Evolutionary conservation across 2,797 vertebrate genomes (phyloP).

Genomic region (Melanogrammus aeglefinus): DNA sequence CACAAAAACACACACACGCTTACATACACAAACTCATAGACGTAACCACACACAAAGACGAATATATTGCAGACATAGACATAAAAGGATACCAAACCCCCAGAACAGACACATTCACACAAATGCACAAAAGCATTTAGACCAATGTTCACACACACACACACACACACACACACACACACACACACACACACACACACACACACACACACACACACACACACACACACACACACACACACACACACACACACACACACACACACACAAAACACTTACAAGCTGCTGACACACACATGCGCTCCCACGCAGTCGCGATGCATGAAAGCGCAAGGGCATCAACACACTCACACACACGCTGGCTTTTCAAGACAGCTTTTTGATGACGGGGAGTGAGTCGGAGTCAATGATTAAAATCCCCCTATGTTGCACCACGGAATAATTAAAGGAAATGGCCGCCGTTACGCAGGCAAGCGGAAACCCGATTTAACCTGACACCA

Average conservation of each 20-base stretch:
- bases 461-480: neutral
- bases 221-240: neutral
- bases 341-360: conserved; percentile 1
- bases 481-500: neutral
- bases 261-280: neutral
- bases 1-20: neutral
- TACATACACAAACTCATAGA: neutral
- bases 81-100: neutral
- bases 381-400: conserved; percentile 2
- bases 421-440: neutral
- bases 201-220: neutral
- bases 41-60: neutral
- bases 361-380: conserved; percentile 3
- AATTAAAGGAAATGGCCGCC: conserved; percentile 1
- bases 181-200: neutral
- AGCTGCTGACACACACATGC: conserved; percentile 2
- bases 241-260: neutral
- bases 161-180: neutral
- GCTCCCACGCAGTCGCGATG: neutral
- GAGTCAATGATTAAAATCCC: conserved; percentile 6
- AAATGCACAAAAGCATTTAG: neutral
- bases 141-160: neutral
- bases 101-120: neutral
- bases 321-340: neutral
- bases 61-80: neutral